Base-by-base conservation (phyloP, 2,797 vertebrate genomes). In the Fistularia commersonii region DNA sequence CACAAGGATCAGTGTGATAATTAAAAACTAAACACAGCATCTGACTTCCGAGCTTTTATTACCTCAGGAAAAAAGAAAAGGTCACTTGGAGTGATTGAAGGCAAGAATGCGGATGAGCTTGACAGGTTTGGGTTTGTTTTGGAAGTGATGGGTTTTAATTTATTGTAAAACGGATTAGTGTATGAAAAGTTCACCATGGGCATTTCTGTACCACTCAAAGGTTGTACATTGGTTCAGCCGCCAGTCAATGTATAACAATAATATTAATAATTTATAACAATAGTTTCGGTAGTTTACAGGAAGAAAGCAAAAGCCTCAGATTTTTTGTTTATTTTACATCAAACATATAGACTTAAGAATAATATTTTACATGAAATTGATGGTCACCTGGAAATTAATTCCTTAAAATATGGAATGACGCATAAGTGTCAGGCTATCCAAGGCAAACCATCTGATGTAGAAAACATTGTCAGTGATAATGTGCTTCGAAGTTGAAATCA, bases 11-110 rank as follows among this genome's bases (percentile, higher is more conserved):
- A 86, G 74, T 57, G 67, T 61, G 77, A 80, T 90, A 88, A 92
- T 90, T 91, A 91, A 91, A 90, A 90, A 78, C 85, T 77, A 77
- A 87, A 87, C 79, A 85, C 82, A 84, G 84, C 84, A 78, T 83
- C 79, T 79, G 74, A 83, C 81, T 81, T 69, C 69, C 64, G 56
- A 48, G 75, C 71, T 74, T 80, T 88, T 85, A 88, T 90, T 89
- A 84, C 81, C 75, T 86, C 64, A 57, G 66, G 70, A 83, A 71
- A 78, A 42, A 44, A 31, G 62, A 72, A 91, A 90, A 89, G 88
- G 87, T 91, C 89, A 89, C 53, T 35, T 39, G 68, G 66, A 77
- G 57, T 64, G 70, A 64, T 33, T 53, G 52, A 66, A 64, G 41
- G 23, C 49, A 11, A 53, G 56, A 58, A 35, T 55, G 69, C 41